These are phyloP conservation scores for Trichacis sp. DNA, from an alignment of 2,888 invertebrate species.

Conservation along the genomic window DNA sequence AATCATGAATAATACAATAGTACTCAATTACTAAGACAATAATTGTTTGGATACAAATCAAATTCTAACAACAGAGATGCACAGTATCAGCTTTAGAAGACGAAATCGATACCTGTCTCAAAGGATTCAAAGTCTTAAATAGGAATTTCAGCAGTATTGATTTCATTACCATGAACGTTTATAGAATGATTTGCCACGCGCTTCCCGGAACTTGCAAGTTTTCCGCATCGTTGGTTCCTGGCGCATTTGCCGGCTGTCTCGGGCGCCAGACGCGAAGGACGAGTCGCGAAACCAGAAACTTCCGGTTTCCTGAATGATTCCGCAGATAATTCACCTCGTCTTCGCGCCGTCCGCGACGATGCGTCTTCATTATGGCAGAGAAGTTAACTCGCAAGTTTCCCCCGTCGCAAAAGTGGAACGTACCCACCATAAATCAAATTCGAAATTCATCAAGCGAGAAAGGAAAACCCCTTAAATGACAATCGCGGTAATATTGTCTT, in stretches of 20 bases:
- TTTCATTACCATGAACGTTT: constrained; percentile 23
- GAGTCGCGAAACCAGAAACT: constrained; percentile 37
- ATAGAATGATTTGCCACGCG: constrained; percentile 20
- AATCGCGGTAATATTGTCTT: constrained; percentile 39
- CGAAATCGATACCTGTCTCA: background rate
- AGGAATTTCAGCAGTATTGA: background rate
- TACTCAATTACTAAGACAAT: too few relatives aligned
- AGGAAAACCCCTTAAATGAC: constrained; percentile 47
- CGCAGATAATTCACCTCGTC: constrained; percentile 31
- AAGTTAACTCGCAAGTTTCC: constrained; percentile 36
- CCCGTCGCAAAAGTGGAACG: constrained; percentile 26
- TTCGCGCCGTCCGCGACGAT: constrained; percentile 35
- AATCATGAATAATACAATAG: too few relatives aligned
- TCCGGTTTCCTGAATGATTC: constrained; percentile 36
- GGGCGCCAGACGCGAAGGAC: constrained; percentile 24
- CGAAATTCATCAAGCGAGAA: background rate
- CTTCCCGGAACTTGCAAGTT: constrained; percentile 20
- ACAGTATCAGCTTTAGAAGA: background rate
- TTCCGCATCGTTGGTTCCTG: constrained; percentile 19
- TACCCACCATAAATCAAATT: constrained; percentile 57
- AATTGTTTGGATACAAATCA: background rate
- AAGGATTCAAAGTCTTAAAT: background rate
- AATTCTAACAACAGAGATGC: background rate
- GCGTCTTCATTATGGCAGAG: constrained; percentile 36
- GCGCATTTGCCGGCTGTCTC: constrained; percentile 20